These are phyloP conservation scores for Nebria ingens DNA, from an alignment of 1,140 invertebrate species.

Conservation along the genomic window DNA sequence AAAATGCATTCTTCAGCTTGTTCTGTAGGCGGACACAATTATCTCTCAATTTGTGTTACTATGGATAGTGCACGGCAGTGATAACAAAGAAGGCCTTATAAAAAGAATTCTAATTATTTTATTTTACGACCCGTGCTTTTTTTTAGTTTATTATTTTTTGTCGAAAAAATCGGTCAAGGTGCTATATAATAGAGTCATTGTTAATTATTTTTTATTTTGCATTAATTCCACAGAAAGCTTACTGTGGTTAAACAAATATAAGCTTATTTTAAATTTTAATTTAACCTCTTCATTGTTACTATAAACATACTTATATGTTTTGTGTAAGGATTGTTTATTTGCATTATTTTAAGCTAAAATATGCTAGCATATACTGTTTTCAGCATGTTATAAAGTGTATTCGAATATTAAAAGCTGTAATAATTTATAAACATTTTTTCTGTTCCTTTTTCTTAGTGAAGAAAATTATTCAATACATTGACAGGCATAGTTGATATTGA, in stretches of 20 bases:
- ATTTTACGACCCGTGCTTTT: background rate
- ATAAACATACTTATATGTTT: background rate
- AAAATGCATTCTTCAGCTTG: no score
- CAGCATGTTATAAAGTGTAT: constrained; percentile 1
- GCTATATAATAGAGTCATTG: constrained; percentile 4
- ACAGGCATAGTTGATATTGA: no score
- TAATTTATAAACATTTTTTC: constrained; percentile 10
- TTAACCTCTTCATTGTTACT: background rate
- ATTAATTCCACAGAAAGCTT: constrained; percentile 7
- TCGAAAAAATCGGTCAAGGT: constrained; percentile 6
- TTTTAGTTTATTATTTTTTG: background rate
- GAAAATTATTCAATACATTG: no score
- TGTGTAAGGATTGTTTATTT: background rate
- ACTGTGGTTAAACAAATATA: background rate
- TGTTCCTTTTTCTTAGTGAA: no score
- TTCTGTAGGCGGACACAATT: background rate
- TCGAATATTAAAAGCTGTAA: constrained; percentile 4
- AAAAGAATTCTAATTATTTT: background rate
- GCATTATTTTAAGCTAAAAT: background rate
- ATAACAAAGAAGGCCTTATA: background rate
- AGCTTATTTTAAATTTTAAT: constrained; percentile 6
- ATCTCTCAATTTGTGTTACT: background rate
- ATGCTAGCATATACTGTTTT: background rate
- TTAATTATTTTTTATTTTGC: constrained; percentile 8
- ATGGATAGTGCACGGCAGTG: background rate